These are phyloP conservation scores for Leguminivora glycinivorella DNA, from an alignment of 1,140 invertebrate species.

Conservation along the genomic window DNA sequence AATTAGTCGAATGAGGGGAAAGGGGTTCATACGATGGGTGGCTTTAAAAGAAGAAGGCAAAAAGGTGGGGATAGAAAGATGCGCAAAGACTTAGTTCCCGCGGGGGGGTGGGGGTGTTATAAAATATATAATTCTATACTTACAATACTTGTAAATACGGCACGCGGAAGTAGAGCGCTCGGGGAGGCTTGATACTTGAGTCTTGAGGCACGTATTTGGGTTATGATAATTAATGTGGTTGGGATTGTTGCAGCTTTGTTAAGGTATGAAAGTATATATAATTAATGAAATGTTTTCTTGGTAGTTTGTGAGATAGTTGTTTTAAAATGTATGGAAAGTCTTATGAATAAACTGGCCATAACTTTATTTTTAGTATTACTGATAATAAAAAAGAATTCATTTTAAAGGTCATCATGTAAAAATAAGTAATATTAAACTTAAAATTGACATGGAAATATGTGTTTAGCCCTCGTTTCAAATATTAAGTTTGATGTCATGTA, in stretches of 20 bases:
- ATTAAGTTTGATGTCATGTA: too few species aligned
- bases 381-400: too few species aligned
- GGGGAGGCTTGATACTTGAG: constrained; percentile 49
- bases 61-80: constrained; percentile 78
- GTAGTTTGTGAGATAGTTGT: too few species aligned
- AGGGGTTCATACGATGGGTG: constrained; percentile 76
- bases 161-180: constrained; percentile 66
- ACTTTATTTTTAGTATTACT: too few species aligned
- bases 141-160: constrained; percentile 79
- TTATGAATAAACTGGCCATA: too few species aligned
- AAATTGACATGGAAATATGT: too few species aligned
- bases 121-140: constrained; percentile 80
- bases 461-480: too few species aligned
- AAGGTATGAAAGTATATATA: neutral
- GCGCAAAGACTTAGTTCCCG: constrained; percentile 78
- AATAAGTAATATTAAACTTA: too few species aligned
- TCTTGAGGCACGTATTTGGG: constrained; percentile 29
- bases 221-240: constrained; percentile 11
- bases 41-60: constrained; percentile 77
- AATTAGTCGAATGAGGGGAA: constrained; percentile 78
- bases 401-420: too few species aligned
- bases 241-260: neutral
- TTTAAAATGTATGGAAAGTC: too few species aligned
- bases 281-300: too few species aligned
- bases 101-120: constrained; percentile 70